Conservation (phyloP, 2,888 invertebrate genomes). For the Syrista parreyssii region DNA sequence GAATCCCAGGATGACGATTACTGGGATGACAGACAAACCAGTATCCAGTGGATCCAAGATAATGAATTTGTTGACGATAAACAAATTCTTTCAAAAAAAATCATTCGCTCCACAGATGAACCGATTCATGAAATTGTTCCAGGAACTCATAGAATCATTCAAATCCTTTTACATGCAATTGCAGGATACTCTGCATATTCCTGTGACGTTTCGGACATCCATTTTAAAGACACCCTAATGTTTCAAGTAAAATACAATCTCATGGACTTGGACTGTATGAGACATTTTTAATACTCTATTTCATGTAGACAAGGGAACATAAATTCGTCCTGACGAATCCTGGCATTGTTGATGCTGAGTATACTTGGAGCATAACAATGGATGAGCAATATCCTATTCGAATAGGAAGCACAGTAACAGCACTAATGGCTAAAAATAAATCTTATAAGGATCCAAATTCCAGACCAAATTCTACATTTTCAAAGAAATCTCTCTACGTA, state of each 20-base stretch:
- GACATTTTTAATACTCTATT: not conserved
- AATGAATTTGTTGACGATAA: constrained; percentile 10
- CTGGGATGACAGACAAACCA: constrained; percentile 67
- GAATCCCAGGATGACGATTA: constrained; percentile 39
- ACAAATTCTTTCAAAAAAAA: constrained; percentile 37
- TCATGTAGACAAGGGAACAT: constrained; percentile 39
- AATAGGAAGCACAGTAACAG: constrained; percentile 18
- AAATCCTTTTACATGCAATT: constrained; percentile 68
- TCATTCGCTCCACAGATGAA: constrained; percentile 52
- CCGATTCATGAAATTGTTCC: constrained; percentile 49
- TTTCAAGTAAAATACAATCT: constrained; percentile 61
- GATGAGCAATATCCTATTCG: constrained; percentile 48
- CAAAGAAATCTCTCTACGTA: not conserved
- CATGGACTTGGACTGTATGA: not conserved
- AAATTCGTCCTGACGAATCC: constrained; percentile 44
- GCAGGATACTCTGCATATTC: constrained; percentile 70
- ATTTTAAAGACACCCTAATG: constrained; percentile 71
- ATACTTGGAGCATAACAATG: constrained; percentile 47
- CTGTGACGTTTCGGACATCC: constrained; percentile 64
- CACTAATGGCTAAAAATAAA: constrained; percentile 7
- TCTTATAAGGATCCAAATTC: constrained; percentile 13
- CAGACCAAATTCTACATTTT: constrained; percentile 24
- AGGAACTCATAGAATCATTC: constrained; percentile 57
- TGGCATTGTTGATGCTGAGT: constrained; percentile 42
- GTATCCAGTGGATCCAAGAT: constrained; percentile 52